Evolutionary conservation across 2,113 vertebrate genomes (phyloP).

Genomic region (Nerophis lumbriciformis): DNA sequence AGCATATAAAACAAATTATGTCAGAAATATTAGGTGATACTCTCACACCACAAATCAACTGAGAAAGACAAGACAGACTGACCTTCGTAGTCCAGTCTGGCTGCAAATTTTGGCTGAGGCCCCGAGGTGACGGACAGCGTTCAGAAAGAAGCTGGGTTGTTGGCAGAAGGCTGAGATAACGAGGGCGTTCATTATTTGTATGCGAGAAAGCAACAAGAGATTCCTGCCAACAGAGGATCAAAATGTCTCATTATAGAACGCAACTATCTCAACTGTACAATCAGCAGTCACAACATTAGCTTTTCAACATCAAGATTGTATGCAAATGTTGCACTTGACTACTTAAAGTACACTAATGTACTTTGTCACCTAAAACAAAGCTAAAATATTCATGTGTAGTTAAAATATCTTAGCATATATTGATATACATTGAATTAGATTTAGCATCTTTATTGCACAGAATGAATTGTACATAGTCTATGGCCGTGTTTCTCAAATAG

Average conservation of each 20-base stretch:
- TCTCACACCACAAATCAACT: too few relatives aligned
- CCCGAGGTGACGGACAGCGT: conserved; percentile 65
- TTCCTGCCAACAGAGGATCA: conserved; percentile 55
- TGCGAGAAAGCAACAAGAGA: conserved; percentile 71
- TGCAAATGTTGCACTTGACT: neutral
- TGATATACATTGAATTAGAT: neutral
- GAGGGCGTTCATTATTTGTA: conserved; percentile 63
- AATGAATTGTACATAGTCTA: too few relatives aligned
- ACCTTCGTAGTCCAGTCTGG: conserved; percentile 76
- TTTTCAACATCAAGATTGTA: neutral
- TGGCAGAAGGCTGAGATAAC: conserved; percentile 76
- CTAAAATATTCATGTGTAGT: too few relatives aligned
- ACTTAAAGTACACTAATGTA: too few relatives aligned
- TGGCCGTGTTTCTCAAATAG: too few relatives aligned
- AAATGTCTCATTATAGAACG: conserved; percentile 2
- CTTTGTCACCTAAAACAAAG: too few relatives aligned
- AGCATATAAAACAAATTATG: neutral
- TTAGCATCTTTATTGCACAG: too few relatives aligned
- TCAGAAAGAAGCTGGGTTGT: conserved; percentile 75
- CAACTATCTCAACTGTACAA: neutral
- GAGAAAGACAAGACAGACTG: neutral
- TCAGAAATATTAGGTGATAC: too few relatives aligned
- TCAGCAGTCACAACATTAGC: neutral
- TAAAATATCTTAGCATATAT: too few relatives aligned
- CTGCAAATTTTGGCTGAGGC: conserved; percentile 46